phyloP scores from a whole-genome alignment of 2,113 vertebrate genomes.

The Sinocyclocheilus grahami region DNA sequence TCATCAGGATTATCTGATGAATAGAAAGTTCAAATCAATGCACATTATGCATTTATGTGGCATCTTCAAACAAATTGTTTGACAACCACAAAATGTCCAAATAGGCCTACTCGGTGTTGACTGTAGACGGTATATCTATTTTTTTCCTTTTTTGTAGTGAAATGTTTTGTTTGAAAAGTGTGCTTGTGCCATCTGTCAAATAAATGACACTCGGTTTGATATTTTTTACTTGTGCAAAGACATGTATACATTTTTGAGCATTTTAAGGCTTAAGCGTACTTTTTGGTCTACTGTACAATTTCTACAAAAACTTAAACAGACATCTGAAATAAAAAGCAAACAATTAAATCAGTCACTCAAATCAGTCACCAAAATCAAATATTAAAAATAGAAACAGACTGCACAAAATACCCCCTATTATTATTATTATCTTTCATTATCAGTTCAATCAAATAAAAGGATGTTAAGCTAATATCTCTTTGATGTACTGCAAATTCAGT shows the following conservation, averaged over 20 bases:
- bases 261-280: background rate
- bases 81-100: no score
- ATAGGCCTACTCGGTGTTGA: no score
- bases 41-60: no score
- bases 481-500: background rate
- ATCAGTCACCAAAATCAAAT: background rate
- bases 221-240: background rate
- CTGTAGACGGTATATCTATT: no score
- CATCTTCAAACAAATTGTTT: no score
- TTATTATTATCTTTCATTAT: no score
- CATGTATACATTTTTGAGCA: background rate
- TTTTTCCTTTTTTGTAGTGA: background rate
- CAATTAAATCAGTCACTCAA: background rate
- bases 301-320: background rate
- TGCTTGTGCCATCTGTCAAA: background rate
- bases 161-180: background rate
- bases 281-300: background rate
- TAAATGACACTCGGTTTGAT: background rate
- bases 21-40: no score
- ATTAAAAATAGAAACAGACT: background rate
- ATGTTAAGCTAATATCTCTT: background rate
- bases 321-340: background rate
- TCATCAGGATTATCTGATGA: no score
- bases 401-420: background rate
- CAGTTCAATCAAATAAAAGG: background rate